Evolutionary conservation across 2,113 vertebrate species (phyloP).

Genomic region (Pachycephala philippinensis): DNA sequence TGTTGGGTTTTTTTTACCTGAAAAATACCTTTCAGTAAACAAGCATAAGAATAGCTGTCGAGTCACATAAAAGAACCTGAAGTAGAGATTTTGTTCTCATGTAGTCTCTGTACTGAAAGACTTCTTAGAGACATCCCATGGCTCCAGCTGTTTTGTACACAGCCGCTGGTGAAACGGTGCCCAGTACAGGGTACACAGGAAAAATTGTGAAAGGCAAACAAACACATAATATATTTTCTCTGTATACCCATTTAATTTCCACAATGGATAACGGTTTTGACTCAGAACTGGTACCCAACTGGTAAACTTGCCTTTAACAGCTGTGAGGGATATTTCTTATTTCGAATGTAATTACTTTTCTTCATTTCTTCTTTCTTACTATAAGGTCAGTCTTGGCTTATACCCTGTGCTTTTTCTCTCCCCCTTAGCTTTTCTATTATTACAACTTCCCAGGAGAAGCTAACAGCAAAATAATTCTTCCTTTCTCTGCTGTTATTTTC

Average conservation of each 20-base stretch:
- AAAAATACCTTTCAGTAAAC: background rate
- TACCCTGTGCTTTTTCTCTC: background rate
- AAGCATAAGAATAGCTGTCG: background rate
- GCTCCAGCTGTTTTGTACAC: background rate
- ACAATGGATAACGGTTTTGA: background rate
- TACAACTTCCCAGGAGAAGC: background rate
- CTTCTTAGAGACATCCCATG: background rate
- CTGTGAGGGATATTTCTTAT: background rate
- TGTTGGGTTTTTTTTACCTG: background rate
- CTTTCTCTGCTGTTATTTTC: background rate
- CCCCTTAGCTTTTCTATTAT: background rate
- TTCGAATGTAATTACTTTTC: background rate
- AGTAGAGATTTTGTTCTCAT: background rate
- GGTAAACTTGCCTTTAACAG: background rate
- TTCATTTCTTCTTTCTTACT: background rate
- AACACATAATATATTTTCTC: background rate
- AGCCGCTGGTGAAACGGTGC: background rate
- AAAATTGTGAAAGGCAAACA: background rate
- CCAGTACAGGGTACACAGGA: background rate
- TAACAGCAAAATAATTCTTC: background rate
- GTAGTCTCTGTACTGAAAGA: background rate
- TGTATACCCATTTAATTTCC: background rate
- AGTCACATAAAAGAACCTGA: background rate
- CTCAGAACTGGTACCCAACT: background rate
- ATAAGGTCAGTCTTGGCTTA: background rate